Percentiles rank a stretch among this genome's conserved stretches.
Evolutionary conservation across 2,113 vertebrate genomes (phyloP).

Genomic region (Alectura lathami): DNA sequence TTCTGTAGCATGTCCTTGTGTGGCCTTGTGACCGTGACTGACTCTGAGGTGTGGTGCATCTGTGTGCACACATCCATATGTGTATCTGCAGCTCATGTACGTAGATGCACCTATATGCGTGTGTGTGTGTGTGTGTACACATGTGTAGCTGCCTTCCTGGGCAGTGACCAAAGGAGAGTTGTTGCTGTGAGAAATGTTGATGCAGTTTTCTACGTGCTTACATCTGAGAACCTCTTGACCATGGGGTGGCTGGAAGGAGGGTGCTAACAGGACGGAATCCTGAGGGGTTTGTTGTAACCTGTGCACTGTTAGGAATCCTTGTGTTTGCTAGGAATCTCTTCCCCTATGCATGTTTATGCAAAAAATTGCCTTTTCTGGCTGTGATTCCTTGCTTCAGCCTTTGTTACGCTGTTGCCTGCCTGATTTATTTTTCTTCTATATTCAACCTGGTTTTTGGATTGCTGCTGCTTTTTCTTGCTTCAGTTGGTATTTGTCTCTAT

Average conservation of each 20-base stretch:
- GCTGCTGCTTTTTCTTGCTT: background rate
- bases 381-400: background rate
- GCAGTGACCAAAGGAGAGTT: too few relatives aligned
- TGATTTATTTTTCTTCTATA: background rate
- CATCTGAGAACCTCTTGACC: background rate
- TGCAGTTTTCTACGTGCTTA: background rate
- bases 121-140: background rate
- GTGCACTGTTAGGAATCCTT: background rate
- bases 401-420: background rate
- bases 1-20: background rate
- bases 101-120: too few relatives aligned
- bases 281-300: background rate
- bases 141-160: background rate
- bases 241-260: background rate
- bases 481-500: background rate
- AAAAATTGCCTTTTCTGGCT: background rate
- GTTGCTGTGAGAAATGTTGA: background rate
- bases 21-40: background rate
- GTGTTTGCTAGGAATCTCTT: background rate
- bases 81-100: rapidly evolving
- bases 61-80: rapidly evolving
- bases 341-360: background rate
- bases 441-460: background rate
- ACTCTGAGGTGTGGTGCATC: background rate
- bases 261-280: background rate